Conservation (phyloP, 2,113 vertebrate species). For the Etia nguti region DNA sequence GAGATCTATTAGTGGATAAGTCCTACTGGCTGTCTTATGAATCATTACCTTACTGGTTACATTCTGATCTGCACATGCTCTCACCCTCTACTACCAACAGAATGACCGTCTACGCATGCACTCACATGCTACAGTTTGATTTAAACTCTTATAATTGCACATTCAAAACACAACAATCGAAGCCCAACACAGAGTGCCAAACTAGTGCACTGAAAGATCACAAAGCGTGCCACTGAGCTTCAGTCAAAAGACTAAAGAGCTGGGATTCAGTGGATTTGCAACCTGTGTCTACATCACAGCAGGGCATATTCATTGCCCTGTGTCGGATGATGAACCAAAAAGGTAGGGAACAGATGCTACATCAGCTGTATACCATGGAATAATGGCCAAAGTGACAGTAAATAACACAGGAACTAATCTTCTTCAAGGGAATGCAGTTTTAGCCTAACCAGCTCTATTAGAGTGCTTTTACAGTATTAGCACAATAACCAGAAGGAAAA, state of each 20-base stretch:
- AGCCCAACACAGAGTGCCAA: background rate
- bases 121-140: background rate
- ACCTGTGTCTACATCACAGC: slow-evolving; percentile 5
- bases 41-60: slow-evolving; percentile 61
- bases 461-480: slow-evolving; percentile 42
- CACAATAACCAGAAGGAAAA: slow-evolving; percentile 14
- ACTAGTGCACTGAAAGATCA: background rate
- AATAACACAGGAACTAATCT: slow-evolving; percentile 41
- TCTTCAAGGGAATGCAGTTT: slow-evolving; percentile 19
- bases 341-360: slow-evolving; percentile 40
- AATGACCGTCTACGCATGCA: background rate
- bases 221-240: background rate
- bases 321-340: slow-evolving; percentile 22
- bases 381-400: slow-evolving; percentile 50
- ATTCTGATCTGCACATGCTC: slow-evolving; percentile 31
- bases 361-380: slow-evolving; percentile 36
- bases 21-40: slow-evolving; percentile 58
- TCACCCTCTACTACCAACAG: background rate
- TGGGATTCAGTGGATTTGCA: slow-evolving; percentile 3
- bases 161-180: background rate
- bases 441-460: slow-evolving; percentile 44
- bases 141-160: background rate
- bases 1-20: slow-evolving; percentile 70
- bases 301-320: background rate
- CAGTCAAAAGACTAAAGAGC: background rate